Percentiles rank a stretch among this genome's conserved stretches.
phyloP scores from a whole-genome alignment of 1,140 invertebrate species.

The Polypedilum pembai region DNA sequence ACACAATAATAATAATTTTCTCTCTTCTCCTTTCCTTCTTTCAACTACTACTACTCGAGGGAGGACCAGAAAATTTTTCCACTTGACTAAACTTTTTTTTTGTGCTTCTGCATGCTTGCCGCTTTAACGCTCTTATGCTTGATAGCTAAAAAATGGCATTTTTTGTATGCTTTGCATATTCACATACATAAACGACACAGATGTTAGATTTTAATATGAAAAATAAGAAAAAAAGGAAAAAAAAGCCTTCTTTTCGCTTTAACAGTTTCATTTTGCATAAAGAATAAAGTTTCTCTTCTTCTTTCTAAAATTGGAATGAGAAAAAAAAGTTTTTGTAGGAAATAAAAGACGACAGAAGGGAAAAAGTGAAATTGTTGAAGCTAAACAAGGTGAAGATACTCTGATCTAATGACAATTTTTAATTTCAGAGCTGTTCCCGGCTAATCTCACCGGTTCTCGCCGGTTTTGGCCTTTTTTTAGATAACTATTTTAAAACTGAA shows the following conservation, averaged over 20 bases:
- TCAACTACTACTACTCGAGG: background rate
- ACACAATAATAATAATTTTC: too few species aligned
- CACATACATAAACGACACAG: slow-evolving; percentile 2
- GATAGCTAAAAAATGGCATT: background rate
- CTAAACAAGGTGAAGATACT: too few species aligned
- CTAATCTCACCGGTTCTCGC: too few species aligned
- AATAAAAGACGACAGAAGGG: too few species aligned
- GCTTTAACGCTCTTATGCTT: slow-evolving; percentile 8
- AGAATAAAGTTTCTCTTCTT: background rate
- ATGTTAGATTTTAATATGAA: slow-evolving; percentile 14
- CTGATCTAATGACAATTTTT: too few species aligned
- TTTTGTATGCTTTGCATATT: slow-evolving; percentile 13
- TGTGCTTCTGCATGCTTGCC: background rate
- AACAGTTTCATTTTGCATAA: background rate
- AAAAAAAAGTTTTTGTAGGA: too few species aligned
- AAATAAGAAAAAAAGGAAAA: background rate
- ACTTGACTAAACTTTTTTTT: background rate
- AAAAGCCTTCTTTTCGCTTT: background rate
- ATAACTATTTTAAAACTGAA: too few species aligned
- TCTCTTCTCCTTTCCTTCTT: background rate
- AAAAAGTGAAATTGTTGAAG: too few species aligned
- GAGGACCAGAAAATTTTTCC: slow-evolving; percentile 1
- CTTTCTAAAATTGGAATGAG: too few species aligned
- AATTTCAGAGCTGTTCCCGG: too few species aligned
- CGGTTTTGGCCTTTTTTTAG: too few species aligned